Evolutionary conservation across 2,888 invertebrate species (phyloP).

Genomic region (Gisinianus flammeolus): DNA sequence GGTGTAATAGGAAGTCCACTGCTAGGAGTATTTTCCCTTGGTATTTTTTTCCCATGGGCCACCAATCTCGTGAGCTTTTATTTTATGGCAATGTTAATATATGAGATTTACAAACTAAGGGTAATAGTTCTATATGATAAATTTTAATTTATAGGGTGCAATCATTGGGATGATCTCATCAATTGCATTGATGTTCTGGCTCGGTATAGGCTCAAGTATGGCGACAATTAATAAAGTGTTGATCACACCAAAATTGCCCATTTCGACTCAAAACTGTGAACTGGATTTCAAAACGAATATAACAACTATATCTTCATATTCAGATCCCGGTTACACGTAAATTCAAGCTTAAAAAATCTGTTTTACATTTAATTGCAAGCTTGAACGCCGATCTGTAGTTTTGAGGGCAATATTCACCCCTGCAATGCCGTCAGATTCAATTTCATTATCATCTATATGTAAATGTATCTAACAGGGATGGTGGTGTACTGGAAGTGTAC

Average conservation of each 20-base stretch:
- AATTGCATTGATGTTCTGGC: conserved; percentile 59
- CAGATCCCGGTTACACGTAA: too few species aligned
- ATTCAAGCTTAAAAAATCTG: too few species aligned
- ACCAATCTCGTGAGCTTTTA: conserved; percentile 75
- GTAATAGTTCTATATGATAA: background rate
- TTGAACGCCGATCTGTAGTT: too few species aligned
- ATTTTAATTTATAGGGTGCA: conserved; percentile 57
- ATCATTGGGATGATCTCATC: conserved; percentile 58
- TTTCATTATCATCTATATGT: too few species aligned
- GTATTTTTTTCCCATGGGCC: conserved; percentile 86
- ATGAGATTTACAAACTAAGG: conserved; percentile 60
- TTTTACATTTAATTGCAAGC: too few species aligned
- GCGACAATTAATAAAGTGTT: conserved; percentile 37
- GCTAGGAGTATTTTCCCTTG: conserved; percentile 81
- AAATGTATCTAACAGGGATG: conserved; percentile 35
- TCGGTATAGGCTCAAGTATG: conserved; percentile 59
- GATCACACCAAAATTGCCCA: conserved; percentile 50
- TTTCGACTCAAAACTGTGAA: conserved; percentile 57
- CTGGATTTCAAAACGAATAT: too few species aligned
- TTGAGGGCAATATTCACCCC: too few species aligned
- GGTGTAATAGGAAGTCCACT: conserved; percentile 89
- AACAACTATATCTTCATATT: too few species aligned
- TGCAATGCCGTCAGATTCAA: too few species aligned
- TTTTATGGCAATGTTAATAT: conserved; percentile 34
- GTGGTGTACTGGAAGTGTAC: conserved; percentile 65